A percentile compares a stretch with the other conserved stretches of the same genome.
phyloP scores from a whole-genome alignment of 2,888 invertebrate genomes.

The Elysia crispata region DNA sequence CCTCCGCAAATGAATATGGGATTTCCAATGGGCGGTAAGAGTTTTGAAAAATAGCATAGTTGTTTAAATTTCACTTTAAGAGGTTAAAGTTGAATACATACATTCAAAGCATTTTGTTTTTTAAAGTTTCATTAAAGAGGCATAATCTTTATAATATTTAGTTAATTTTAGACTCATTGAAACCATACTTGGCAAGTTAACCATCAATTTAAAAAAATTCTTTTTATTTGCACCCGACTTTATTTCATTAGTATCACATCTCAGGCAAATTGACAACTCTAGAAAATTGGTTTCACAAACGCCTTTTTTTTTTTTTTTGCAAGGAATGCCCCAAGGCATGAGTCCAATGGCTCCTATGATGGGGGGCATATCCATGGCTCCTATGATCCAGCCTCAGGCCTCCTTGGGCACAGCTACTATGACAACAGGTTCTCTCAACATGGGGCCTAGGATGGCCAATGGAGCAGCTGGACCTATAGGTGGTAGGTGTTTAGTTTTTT shows the following conservation, averaged over 20 bases:
- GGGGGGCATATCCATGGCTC: constrained; percentile 55
- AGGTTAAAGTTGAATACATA: no score
- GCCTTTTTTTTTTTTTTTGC: neutral
- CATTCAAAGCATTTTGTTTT: no score
- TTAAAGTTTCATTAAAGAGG: no score
- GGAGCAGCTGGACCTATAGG: constrained; percentile 50
- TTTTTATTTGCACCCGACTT: neutral
- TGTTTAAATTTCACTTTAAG: neutral
- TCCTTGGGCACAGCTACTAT: constrained; percentile 58
- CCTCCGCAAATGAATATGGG: constrained; percentile 50
- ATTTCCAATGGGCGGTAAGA: constrained; percentile 37
- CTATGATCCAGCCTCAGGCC: constrained; percentile 58
- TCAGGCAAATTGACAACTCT: neutral
- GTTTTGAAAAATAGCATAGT: neutral
- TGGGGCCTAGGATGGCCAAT: constrained; percentile 68
- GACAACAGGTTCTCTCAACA: constrained; percentile 62
- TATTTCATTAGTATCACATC: neutral
- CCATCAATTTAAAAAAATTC: neutral
- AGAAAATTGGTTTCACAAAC: neutral
- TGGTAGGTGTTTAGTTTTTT: neutral
- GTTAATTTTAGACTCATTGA: no score
- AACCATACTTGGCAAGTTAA: no score
- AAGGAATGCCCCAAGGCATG: constrained; percentile 34
- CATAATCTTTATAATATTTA: no score
- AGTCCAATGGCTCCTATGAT: neutral